phyloP scores from a whole-genome alignment of 2,113 vertebrate species.

The Gobio gobio region DNA sequence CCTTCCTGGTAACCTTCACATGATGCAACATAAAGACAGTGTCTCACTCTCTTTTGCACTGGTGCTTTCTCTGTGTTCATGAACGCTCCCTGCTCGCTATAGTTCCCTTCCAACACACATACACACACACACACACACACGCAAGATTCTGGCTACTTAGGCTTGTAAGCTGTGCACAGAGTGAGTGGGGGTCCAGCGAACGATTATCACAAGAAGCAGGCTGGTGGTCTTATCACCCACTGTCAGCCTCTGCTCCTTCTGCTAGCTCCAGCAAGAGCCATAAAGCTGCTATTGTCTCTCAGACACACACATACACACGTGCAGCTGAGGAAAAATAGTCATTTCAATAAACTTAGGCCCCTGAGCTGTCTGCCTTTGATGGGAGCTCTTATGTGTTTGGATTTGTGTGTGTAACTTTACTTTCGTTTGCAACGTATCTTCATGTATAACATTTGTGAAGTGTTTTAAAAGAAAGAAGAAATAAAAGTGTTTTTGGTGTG shows the following conservation, averaged over 20 bases:
- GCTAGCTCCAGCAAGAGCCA: constrained; percentile 88
- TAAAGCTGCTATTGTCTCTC: constrained; percentile 88
- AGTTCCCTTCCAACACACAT: constrained; percentile 25
- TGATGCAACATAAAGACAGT: constrained; percentile 35
- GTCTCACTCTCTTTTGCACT: constrained; percentile 4
- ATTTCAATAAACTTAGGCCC: constrained; percentile 97
- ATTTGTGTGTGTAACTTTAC: constrained; percentile 56
- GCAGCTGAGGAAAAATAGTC: constrained; percentile 96
- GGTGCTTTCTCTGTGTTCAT: constrained; percentile 32
- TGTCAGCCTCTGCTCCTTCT: constrained; percentile 97
- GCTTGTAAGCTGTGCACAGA: constrained; percentile 51
- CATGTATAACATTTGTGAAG: constrained; percentile 35
- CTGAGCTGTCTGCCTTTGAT: constrained; percentile 92
- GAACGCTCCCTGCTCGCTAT: constrained; percentile 33
- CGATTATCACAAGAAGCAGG: constrained; percentile 83
- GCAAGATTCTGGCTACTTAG: constrained; percentile 54
- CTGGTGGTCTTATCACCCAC: constrained; percentile 98
- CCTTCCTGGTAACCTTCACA: constrained; percentile 5
- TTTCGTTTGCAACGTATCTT: constrained; percentile 39
- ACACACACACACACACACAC: constrained; percentile 43
- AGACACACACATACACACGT: constrained; percentile 60
- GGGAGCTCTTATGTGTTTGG: constrained; percentile 76
- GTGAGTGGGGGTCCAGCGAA: constrained; percentile 75
- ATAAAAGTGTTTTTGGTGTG: constrained; percentile 2
- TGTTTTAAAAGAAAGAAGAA: constrained; percentile 21